Evolutionary conservation across 2,888 invertebrate species (phyloP), one percentile per base, ranked within the genome.

Genomic region (Drosophila aldrichi): DNA sequence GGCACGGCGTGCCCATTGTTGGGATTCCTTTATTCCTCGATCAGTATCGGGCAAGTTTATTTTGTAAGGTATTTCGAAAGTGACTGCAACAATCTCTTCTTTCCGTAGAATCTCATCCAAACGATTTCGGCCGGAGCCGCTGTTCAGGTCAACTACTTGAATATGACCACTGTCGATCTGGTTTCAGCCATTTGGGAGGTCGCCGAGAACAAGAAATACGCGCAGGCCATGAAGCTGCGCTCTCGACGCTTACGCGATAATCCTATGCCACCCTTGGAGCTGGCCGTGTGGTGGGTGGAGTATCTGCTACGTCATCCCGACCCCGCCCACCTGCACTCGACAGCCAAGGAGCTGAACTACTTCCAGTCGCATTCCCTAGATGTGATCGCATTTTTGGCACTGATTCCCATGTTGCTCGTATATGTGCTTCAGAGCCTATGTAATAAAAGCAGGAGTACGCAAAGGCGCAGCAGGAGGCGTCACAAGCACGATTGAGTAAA

Each of bases 1-100:
- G 88, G 82, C 65, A 79, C 51, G 91, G 90, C 2, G 90, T 91
- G 12, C 91, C 92, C 0, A 77, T 92, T 57, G 73, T 92, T 43
- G 90, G 85, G 3, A 70, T 92, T 22, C 90, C 91, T 5, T 59
- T 91, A 9, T 83, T 85, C 29, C 55, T 82, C 9, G 90, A 91
- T 64, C 91, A 91, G 55, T 68, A 74, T 51, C 70, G 79, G 3
- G 84, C 80, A 65, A 59, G 76, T 32, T n/a, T 1, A 12, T 8
- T 20, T 20, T 0, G 2, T 14, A 20, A 1, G 18, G 20, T 20
- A 8, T 20, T 14, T 34, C 16, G 16, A 0, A 16, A 16, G 12
- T 1, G n/a, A 7, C 16, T 36, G 22, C 16, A 40, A 3, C 18
- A n/a, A 40, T n/a, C 2, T 1, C 1, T 7, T 1, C 1, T 5